Conservation (phyloP, 1,140 invertebrate species). For the Macrosteles quadrilineatus region DNA sequence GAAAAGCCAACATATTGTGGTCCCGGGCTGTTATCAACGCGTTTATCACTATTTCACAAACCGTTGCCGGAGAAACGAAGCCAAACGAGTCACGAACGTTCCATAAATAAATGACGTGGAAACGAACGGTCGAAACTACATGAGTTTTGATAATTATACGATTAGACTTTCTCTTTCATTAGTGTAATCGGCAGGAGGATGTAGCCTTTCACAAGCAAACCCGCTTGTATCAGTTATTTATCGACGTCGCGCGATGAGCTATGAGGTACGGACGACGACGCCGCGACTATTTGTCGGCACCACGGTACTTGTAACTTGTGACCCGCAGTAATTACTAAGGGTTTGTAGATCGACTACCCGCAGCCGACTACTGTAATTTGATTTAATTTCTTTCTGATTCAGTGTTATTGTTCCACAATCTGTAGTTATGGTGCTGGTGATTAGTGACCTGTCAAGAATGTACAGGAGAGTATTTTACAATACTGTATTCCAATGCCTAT, state of each 20-base stretch:
- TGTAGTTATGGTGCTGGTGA: too few species aligned
- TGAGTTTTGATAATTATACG: conserved; percentile 9
- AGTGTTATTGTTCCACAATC: neutral
- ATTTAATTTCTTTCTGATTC: conserved; percentile 1
- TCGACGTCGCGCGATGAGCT: neutral
- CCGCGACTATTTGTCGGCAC: too few species aligned
- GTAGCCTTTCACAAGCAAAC: neutral
- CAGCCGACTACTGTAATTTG: neutral
- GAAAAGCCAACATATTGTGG: conserved; percentile 14
- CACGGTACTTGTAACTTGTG: conserved; percentile 10
- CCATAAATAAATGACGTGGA: conserved; percentile 11
- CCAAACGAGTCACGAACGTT: conserved; percentile 1
- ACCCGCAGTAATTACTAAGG: neutral
- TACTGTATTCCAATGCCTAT: too few species aligned
- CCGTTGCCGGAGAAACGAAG: conserved; percentile 6
- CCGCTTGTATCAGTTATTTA: conserved; percentile 5
- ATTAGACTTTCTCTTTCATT: conserved; percentile 9
- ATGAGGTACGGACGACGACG: neutral
- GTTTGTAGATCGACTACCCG: neutral
- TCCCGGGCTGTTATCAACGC: neutral
- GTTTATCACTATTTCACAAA: conserved; percentile 6
- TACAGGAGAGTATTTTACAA: too few species aligned
- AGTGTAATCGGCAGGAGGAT: conserved; percentile 10
- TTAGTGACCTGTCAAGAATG: too few species aligned
- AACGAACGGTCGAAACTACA: conserved; percentile 5